These are phyloP conservation scores for Antheraea yamamai DNA, from an alignment of 2,888 invertebrate species.

Conservation along the genomic window DNA sequence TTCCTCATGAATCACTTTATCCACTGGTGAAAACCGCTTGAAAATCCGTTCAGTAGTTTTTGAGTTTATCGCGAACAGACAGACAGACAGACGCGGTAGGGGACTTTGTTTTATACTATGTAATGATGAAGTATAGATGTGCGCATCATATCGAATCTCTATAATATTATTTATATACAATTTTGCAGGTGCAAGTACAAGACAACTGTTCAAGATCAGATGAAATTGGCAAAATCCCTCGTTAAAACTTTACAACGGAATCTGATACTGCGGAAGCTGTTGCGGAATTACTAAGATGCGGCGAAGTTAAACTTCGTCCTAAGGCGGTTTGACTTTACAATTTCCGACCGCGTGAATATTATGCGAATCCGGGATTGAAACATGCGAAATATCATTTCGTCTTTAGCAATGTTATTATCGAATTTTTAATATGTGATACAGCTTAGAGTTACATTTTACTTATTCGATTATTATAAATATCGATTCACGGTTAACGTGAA, in stretches of 20 bases:
- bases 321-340: background rate
- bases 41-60: too few relatives aligned
- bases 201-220: background rate
- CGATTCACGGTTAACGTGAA: too few relatives aligned
- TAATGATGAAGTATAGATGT: too few relatives aligned
- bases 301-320: constrained; percentile 7
- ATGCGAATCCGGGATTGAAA: constrained; percentile 1
- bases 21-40: too few relatives aligned
- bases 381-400: background rate
- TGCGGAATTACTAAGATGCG: background rate
- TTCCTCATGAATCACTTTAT: too few relatives aligned
- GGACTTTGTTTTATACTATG: too few relatives aligned
- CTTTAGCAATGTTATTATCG: background rate
- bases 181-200: background rate
- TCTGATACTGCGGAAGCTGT: constrained; percentile 4
- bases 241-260: constrained; percentile 7
- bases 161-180: too few relatives aligned
- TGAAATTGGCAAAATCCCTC: background rate
- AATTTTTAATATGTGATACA: background rate
- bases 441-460: background rate
- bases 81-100: too few relatives aligned
- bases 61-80: too few relatives aligned
- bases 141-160: too few relatives aligned
- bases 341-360: background rate
- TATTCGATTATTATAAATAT: too few relatives aligned